Base-by-base conservation (phyloP, 37 sponge, comb jelly and placozoan genomes). In the Cliona cf. orientalis region DNA sequence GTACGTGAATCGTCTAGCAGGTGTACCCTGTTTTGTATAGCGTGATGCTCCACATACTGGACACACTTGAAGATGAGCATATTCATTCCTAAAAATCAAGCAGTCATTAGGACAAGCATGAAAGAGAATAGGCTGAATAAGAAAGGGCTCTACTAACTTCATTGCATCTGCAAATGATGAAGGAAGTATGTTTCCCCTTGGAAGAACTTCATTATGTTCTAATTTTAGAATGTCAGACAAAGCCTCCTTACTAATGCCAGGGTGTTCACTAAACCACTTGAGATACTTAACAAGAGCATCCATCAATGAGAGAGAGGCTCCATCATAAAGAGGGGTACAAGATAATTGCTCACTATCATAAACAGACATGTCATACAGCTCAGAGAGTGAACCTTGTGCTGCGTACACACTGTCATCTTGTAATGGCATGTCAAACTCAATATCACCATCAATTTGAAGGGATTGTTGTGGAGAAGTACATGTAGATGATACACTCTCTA, bases 81-180 rank as follows among this genome's bases (percentile, higher is more conserved):
- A 71, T 38, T 33, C 53, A 3, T 62, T 62, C 14, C 81, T 19
- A 31, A 35, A 81, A 2, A 81, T 32, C 1, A 81, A 19, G 36
- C 81, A 81, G 28, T 81, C 81, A 55, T 81, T 81, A 1, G 71
- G 42, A 19, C 81, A 81, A 9, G 37, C 49, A 81, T 81, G 40
- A 56, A 69, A 81, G 0, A 34, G 61, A 36, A 49, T 46, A 7
- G 60, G 12, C 22, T 46, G 19, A 33, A 81, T 37, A 22, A 81
- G 62, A 32, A n/a, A 71, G 33, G 81, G 81, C 40, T 81, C 33
- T 9, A 81, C 56, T 9, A 71, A 1, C 1, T 58, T 38, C 0
- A 57, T 33, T 17, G 72, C 81, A 53, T 58, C 81, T 17, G 26
- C 81, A 81, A 71, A 79, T 12, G 39, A 28, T 29, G 2, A 3